These are phyloP conservation scores for Castor canadensis DNA, from an alignment of 2,113 vertebrate species.

Conservation along the genomic window DNA sequence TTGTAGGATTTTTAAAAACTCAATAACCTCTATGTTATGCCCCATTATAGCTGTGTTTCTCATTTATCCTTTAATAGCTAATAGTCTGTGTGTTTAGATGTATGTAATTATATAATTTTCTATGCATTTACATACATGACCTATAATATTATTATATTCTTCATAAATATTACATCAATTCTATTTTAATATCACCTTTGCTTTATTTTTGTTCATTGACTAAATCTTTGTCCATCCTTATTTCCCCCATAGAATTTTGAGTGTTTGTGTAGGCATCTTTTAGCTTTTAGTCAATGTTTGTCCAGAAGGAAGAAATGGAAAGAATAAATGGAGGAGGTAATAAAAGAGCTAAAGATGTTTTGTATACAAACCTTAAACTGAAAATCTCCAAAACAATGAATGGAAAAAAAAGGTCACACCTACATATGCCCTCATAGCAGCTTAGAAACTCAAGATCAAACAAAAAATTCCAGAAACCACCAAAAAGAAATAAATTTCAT, in stretches of 20 bases:
- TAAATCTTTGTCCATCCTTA: background rate
- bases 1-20: constrained; percentile 27
- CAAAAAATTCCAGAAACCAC: background rate
- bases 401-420: background rate
- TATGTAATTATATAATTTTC: background rate
- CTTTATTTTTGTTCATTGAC: constrained; percentile 15
- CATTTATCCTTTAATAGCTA: background rate
- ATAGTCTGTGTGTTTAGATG: background rate
- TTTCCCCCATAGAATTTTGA: constrained; percentile 17
- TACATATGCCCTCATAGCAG: background rate
- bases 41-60: background rate
- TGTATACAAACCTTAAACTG: background rate
- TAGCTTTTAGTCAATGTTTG: background rate
- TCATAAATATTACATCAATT: constrained; percentile 19
- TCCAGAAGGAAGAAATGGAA: background rate
- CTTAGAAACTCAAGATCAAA: background rate
- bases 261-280: background rate
- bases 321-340: background rate
- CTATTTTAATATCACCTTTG: background rate
- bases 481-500: background rate
- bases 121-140: background rate
- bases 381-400: background rate
- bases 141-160: background rate
- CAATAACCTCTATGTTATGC: background rate
- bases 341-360: background rate